A percentile compares a stretch with the other conserved stretches of the same genome.
Evolutionary conservation across 2,888 invertebrate species (phyloP).

Genomic region (Neuroscelio doddi): DNA sequence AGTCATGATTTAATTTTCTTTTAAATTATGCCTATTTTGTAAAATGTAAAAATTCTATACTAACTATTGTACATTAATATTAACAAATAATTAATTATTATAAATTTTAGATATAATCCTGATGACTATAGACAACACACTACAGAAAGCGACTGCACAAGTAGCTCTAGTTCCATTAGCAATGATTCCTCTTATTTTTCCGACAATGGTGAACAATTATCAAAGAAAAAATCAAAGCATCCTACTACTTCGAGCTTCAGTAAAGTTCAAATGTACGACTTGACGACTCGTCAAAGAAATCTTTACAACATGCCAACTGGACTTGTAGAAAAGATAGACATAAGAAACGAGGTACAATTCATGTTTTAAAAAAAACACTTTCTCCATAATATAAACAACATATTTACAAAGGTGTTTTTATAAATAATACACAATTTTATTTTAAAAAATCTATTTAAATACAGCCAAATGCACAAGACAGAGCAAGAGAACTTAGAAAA

Average conservation of each 20-base stretch:
- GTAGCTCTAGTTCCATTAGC: constrained; percentile 58
- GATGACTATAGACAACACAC: constrained; percentile 60
- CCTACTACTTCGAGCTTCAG: constrained; percentile 45
- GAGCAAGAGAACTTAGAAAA: constrained; percentile 54
- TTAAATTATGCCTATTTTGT: no score
- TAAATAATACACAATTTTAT: neutral
- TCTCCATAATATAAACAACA: neutral
- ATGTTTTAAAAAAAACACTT: neutral
- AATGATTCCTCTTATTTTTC: constrained; percentile 68
- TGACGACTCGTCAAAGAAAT: constrained; percentile 58
- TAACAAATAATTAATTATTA: neutral
- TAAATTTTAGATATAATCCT: constrained; percentile 59
- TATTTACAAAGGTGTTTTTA: constrained; percentile 2
- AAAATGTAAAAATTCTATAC: no score
- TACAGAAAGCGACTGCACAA: constrained; percentile 48
- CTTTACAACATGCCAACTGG: constrained; percentile 58
- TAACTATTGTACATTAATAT: no score
- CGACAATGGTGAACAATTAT: constrained; percentile 49
- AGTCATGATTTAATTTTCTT: no score
- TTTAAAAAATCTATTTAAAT: neutral
- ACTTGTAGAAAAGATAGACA: constrained; percentile 61
- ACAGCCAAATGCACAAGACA: constrained; percentile 64
- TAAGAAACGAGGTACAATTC: constrained; percentile 54
- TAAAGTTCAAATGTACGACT: constrained; percentile 64
- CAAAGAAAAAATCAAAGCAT: constrained; percentile 48